These are phyloP conservation scores for Protodeltote pygarga DNA, from an alignment of 2,888 invertebrate genomes.

Conservation along the genomic window DNA sequence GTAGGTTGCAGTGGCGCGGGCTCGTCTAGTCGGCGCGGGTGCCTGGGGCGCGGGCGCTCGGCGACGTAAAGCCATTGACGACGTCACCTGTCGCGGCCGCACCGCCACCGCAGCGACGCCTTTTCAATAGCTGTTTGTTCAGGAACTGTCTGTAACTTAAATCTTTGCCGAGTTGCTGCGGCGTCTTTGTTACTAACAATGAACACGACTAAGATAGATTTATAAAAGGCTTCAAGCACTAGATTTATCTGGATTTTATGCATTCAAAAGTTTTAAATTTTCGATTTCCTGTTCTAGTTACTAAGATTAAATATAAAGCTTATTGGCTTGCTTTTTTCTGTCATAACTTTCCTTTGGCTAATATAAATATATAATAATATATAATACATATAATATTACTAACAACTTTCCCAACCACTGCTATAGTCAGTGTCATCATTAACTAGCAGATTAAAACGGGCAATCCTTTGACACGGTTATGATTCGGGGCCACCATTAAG, in stretches of 20 bases:
- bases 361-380: too few species aligned
- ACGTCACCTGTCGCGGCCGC: conserved; percentile 8
- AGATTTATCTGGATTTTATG: too few species aligned
- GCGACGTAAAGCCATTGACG: conserved; percentile 11
- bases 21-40: conserved; percentile 5
- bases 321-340: too few species aligned
- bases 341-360: too few species aligned
- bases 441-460: conserved; percentile 5
- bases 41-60: neutral
- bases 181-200: neutral
- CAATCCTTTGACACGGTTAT: conserved; percentile 16
- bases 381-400: too few species aligned
- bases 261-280: too few species aligned
- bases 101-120: conserved; percentile 7
- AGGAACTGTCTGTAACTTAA: neutral
- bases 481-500: conserved; percentile 24
- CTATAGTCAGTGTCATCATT: too few species aligned
- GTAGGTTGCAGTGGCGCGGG: conserved; percentile 29
- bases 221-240: neutral
- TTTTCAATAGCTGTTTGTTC: conserved; percentile 10
- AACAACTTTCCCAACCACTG: too few species aligned
- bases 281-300: too few species aligned
- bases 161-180: conserved; percentile 1
- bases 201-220: neutral
- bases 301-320: too few species aligned